Evolutionary conservation across 2,113 vertebrate species (phyloP), one percentile per base, ranked within the genome.

Genomic region (Entomyzon cyanotis): DNA sequence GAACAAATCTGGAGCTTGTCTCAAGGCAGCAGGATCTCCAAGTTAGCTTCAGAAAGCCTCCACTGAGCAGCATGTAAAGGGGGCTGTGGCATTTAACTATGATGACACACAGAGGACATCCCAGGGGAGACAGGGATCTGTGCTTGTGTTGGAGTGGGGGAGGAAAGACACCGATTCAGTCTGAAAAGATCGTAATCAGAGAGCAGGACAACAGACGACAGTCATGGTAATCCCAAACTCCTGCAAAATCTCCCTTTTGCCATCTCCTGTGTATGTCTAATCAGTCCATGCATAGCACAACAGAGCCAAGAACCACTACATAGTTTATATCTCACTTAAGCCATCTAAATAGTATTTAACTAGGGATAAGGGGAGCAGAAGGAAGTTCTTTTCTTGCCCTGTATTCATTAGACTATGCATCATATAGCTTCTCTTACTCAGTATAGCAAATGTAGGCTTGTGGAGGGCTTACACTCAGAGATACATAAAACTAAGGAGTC

Each of bases 401-500:
- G 5, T 64, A 22, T 80, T 76, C 63, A 12, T 73, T 47, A 87
- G 62, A 42, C 23, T 62, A 69, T 10, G 8, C 21, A 52, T 79
- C 56, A 11, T 46, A 15, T 10, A 50, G 18, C 28, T 88, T 73
- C 33, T 58, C 37, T 58, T 83, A 33, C 27, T 46, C 42, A 35
- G 23, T 41, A 19, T 30, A 67, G 56, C n/a, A 74, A 74, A 63
- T 9, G 6, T 35, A 42, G 68, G 31, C 18, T 81, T 31, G 5
- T 15, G 15, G 20, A 15, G 20, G 33, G 4, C 41, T 27, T 22
- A n/a, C 5, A 5, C 49, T 68, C 41, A 73, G 41, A 82, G 39
- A 62, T 13, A 74, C 0, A 1, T 20, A 28, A 67, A 81, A 44
- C 10, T 90, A 37, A 19, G 20, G 30, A 44, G 46, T 0, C 0